Evolutionary conservation across 2,888 invertebrate genomes (phyloP).

Genomic region (Melinopterus prodromus): DNA sequence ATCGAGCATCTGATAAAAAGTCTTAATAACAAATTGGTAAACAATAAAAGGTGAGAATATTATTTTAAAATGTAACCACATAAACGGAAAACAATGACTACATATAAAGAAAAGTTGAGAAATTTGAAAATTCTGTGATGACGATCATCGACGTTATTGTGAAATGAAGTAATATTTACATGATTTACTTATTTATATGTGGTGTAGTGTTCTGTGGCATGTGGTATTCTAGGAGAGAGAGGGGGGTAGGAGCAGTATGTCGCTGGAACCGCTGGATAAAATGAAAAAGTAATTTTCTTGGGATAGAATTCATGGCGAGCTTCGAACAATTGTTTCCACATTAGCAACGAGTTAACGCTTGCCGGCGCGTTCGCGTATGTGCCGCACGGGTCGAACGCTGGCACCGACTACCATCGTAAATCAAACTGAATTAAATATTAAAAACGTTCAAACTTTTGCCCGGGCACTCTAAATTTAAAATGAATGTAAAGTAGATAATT

Average conservation of each 20-base stretch:
- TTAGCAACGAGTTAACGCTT: constrained; percentile 60
- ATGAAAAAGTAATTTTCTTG: constrained; percentile 62
- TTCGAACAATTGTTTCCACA: constrained; percentile 59
- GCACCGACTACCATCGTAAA: constrained; percentile 61
- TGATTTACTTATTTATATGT: background rate
- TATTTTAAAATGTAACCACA: no score
- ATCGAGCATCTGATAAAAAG: no score
- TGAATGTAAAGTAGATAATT: constrained; percentile 64
- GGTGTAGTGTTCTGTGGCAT: constrained; percentile 17
- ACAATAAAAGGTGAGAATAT: no score
- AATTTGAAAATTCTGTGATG: no score
- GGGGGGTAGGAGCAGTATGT: constrained; percentile 40
- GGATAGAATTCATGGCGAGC: constrained; percentile 60
- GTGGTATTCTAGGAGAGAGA: constrained; percentile 10
- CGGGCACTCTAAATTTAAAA: constrained; percentile 61
- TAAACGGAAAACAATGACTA: no score
- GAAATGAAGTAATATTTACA: no score
- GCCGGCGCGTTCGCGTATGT: constrained; percentile 47
- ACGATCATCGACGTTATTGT: no score
- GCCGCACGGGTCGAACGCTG: constrained; percentile 48
- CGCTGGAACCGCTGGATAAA: constrained; percentile 52
- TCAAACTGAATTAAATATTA: constrained; percentile 63
- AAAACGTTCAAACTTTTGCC: constrained; percentile 60
- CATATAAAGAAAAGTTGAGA: no score
- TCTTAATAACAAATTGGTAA: no score